phyloP scores from a whole-genome alignment of 2,888 invertebrate genomes.

The Augiades crinisus region DNA sequence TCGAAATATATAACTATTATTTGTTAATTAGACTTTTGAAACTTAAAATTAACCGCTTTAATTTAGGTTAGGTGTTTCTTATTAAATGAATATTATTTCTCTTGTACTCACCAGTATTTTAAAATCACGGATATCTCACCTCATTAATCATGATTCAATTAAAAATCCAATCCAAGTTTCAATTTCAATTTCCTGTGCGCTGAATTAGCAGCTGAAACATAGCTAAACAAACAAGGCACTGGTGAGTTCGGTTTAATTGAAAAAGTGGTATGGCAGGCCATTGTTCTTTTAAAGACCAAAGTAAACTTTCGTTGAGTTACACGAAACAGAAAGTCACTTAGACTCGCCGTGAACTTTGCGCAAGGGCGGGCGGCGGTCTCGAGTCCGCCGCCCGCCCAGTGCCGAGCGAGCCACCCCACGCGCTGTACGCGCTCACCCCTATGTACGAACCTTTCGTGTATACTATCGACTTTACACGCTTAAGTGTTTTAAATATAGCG shows the following conservation, averaged over 20 bases:
- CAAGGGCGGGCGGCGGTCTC: slow-evolving; percentile 49
- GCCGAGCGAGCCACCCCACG: slow-evolving; percentile 61
- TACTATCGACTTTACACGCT: slow-evolving; percentile 39
- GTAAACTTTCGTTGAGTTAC: slow-evolving; percentile 3
- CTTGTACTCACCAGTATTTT: no score
- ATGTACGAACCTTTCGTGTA: slow-evolving; percentile 42
- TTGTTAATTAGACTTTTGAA: no score
- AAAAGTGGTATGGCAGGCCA: slow-evolving; percentile 10
- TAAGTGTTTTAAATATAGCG: slow-evolving; percentile 11
- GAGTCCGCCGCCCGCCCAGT: slow-evolving; percentile 67
- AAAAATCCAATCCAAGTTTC: no score
- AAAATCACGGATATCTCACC: not conserved
- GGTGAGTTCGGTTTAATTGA: slow-evolving; percentile 5
- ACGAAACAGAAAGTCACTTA: slow-evolving; percentile 53
- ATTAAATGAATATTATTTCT: no score
- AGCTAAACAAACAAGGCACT: not conserved
- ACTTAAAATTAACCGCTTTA: no score
- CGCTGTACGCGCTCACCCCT: slow-evolving; percentile 50
- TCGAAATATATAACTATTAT: no score
- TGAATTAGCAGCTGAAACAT: not conserved
- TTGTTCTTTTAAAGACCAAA: slow-evolving; percentile 15
- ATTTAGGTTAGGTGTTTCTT: no score
- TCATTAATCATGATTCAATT: not conserved
- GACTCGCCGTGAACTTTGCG: slow-evolving; percentile 71
- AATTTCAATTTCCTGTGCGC: not conserved